Conservation (phyloP, 2,797 vertebrate genomes). For the Hylomyscus alleni region DNA sequence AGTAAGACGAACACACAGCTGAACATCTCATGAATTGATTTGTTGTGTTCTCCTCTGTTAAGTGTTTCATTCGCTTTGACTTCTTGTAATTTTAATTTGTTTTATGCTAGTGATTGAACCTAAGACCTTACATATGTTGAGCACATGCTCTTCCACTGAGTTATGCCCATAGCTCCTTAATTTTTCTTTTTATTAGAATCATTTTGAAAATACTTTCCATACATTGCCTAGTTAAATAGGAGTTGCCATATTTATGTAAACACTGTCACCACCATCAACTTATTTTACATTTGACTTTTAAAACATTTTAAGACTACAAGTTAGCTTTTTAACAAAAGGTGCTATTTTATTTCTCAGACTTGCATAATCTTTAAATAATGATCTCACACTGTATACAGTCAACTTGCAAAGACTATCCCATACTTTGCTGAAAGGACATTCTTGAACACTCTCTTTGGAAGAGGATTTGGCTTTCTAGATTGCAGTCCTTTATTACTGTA, state of each 20-base stretch:
- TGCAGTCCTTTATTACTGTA: neutral
- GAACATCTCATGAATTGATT: constrained; percentile 63
- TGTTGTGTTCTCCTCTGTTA: constrained; percentile 79
- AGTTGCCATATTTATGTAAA: constrained; percentile 34
- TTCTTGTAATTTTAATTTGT: constrained; percentile 27
- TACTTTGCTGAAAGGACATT: constrained; percentile 60
- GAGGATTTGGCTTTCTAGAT: constrained; percentile 63
- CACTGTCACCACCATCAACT: neutral
- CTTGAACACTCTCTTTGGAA: constrained; percentile 1
- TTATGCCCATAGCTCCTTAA: neutral
- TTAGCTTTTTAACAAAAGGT: constrained; percentile 57
- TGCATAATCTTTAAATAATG: neutral
- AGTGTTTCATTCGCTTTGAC: constrained; percentile 50
- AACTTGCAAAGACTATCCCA: constrained; percentile 58
- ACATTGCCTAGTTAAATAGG: constrained; percentile 52
- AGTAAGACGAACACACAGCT: constrained; percentile 29
- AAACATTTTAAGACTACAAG: constrained; percentile 51
- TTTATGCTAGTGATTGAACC: neutral
- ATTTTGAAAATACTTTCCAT: constrained; percentile 58
- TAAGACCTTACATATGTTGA: neutral
- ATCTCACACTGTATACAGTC: constrained; percentile 57
- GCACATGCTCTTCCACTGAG: neutral
- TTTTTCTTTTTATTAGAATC: constrained; percentile 51
- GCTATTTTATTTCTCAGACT: neutral
- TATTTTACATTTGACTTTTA: constrained; percentile 66